Evolutionary conservation across 2,888 invertebrate genomes (phyloP).

Genomic region (Drosophila subquinaria): DNA sequence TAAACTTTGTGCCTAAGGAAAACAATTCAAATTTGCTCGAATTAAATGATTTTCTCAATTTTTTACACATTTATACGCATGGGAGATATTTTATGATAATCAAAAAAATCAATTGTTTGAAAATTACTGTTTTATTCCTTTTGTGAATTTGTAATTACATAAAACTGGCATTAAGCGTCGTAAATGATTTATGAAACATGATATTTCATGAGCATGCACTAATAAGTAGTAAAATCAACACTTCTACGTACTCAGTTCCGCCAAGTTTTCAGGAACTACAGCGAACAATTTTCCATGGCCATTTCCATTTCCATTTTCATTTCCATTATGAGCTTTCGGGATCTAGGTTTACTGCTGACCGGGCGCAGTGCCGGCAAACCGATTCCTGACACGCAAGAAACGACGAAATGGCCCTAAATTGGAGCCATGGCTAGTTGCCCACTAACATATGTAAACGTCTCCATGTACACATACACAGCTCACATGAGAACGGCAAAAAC

Average conservation of each 20-base stretch:
- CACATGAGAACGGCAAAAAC: conserved; percentile 2
- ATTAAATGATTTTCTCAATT: background rate
- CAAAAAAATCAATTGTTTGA: background rate
- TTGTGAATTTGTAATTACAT: conserved; percentile 1
- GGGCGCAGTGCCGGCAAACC: conserved; percentile 42
- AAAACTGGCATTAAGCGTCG: conserved; percentile 6
- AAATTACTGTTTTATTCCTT: background rate
- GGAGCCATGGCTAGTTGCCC: conserved; percentile 18
- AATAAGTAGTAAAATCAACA: conserved; percentile 39
- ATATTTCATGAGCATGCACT: conserved; percentile 11
- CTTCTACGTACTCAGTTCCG: conserved; percentile 12
- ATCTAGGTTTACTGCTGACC: conserved; percentile 33
- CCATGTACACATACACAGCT: conserved; percentile 1
- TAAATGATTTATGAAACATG: conserved; percentile 32
- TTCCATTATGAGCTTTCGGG: conserved; percentile 35
- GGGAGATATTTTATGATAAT: background rate
- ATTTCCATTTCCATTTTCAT: conserved; percentile 25
- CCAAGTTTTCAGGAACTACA: conserved; percentile 6
- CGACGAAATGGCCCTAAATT: conserved; percentile 35
- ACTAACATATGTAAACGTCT: conserved; percentile 6
- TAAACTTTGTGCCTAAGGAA: background rate
- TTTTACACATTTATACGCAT: background rate
- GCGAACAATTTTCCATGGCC: conserved; percentile 10
- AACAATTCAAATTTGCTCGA: background rate
- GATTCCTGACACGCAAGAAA: conserved; percentile 46